Base-by-base conservation (phyloP, 2,797 vertebrate species). In the Gorsachius magnificus region DNA sequence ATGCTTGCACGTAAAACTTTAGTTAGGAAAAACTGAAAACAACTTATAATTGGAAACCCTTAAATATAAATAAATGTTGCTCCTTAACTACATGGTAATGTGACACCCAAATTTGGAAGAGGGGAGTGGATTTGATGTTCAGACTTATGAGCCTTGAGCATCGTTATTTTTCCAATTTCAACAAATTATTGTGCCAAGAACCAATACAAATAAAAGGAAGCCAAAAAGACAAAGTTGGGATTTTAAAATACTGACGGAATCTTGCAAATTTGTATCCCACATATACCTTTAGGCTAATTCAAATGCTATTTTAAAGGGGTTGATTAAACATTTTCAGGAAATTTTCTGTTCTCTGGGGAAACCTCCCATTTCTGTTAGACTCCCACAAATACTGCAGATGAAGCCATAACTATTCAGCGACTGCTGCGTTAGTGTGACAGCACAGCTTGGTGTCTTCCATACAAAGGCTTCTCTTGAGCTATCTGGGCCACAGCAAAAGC, bases 321-420 rank as follows among this genome's bases (percentile, higher is more conserved):
- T 69, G 64, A 82, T 74, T 78, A 89, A 92, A 72, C 25, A 22
- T 89, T 82, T 89, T 87, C 46, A 79, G 83, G 26, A 93, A 87
- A 66, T 82, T 50, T 41, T 69, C 50, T 58, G 29, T 79, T 92
- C 77, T 84, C 48, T 84, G 35, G 51, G 63, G 56, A 66, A 83
- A 79, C 11, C 38, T 43, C 33, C 14, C n/a, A 61, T 72, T 90
- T 84, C 48, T 80, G 5, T 66, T 65, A 87, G 17, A 17, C 33
- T 82, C 66, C 58, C 38, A 60, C 43, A 92, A 77, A 70, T 26
- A 36, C 35, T 72, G 71, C 79, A 77, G 82, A 33, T n/a, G 22
- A 89, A 69, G 33, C 56, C 36, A 65, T 89, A 87, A 92, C 66
- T 92, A 95, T 72, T 95, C 93, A 83, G 65, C 63, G 80, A 33